Evolutionary conservation across 2,888 invertebrate species (phyloP).

Genomic region (Danaus chrysippus): DNA sequence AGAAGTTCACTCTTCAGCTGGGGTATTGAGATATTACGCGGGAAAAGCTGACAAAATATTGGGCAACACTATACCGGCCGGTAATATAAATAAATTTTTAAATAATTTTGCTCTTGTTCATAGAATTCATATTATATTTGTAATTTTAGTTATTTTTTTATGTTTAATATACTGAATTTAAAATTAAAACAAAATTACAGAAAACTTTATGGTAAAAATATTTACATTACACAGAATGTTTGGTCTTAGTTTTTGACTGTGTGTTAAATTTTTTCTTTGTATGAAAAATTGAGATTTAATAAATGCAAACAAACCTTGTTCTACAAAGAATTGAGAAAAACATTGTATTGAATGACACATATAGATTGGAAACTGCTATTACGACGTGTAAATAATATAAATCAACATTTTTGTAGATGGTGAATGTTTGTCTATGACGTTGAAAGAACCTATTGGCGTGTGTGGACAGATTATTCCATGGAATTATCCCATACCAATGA

Average conservation of each 20-base stretch:
- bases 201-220: too few species aligned
- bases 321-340: too few species aligned
- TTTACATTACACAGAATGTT: too few species aligned
- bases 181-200: too few species aligned
- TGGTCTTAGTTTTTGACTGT: too few species aligned
- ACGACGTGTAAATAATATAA: not conserved
- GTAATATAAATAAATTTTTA: not conserved
- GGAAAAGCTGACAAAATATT: conserved; percentile 96
- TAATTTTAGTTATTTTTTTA: not conserved
- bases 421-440: conserved; percentile 87
- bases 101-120: conserved; percentile 5
- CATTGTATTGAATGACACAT: too few species aligned
- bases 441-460: conserved; percentile 92
- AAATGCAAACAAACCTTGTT: too few species aligned
- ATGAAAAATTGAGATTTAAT: too few species aligned
- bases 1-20: conserved; percentile 82
- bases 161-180: too few species aligned
- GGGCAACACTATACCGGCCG: conserved; percentile 85
- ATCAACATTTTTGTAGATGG: conserved; percentile 80
- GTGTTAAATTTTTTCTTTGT: too few species aligned
- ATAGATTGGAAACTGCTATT: not conserved
- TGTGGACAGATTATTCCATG: conserved; percentile 96
- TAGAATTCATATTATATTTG: conserved; percentile 1
- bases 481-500: conserved; percentile 96
- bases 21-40: conserved; percentile 89